A percentile compares a stretch with the other conserved stretches of the same genome.
Evolutionary conservation across 1,140 invertebrate species (phyloP).

Genomic region (Galleria mellonella): DNA sequence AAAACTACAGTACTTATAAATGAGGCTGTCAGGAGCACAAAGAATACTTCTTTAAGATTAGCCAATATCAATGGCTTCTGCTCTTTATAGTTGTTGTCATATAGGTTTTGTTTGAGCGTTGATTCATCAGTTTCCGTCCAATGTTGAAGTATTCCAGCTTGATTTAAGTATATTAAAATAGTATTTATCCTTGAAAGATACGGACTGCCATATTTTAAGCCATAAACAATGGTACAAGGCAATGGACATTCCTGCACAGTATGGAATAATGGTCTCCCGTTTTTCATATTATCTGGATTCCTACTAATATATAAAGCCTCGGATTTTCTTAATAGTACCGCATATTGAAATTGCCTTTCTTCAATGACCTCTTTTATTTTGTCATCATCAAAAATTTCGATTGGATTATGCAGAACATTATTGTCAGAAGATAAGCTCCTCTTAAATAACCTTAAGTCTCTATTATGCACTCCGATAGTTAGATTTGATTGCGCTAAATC

Average conservation of each 20-base stretch:
- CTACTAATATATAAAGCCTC: slow-evolving; percentile 43
- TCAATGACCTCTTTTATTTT: slow-evolving; percentile 46
- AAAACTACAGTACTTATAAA: slow-evolving; percentile 34
- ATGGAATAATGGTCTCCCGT: slow-evolving; percentile 50
- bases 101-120: slow-evolving; percentile 24
- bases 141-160: slow-evolving; percentile 49
- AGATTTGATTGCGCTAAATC: slow-evolving; percentile 40
- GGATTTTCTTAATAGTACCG: slow-evolving; percentile 42
- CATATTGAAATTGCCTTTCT: slow-evolving; percentile 48
- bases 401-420: slow-evolving; percentile 24
- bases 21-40: slow-evolving; percentile 36
- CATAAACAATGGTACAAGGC: slow-evolving; percentile 55
- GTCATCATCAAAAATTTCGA: slow-evolving; percentile 38
- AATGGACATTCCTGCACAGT: slow-evolving; percentile 48
- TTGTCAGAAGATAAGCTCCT: slow-evolving; percentile 27
- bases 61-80: slow-evolving; percentile 33
- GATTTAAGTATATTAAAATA: slow-evolving; percentile 41
- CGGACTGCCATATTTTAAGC: slow-evolving; percentile 54
- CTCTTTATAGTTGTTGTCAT: slow-evolving; percentile 35
- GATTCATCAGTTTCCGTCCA: slow-evolving; percentile 49
- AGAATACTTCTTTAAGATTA: slow-evolving; percentile 48
- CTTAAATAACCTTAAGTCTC: slow-evolving; percentile 39
- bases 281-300: slow-evolving; percentile 38
- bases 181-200: slow-evolving; percentile 43
- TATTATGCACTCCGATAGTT: slow-evolving; percentile 52